A percentile compares a stretch with the other conserved stretches of the same genome.
phyloP scores from a whole-genome alignment of 30 jellyfish, hydroid and myxozoan species.

The Mastigias papua region DNA sequence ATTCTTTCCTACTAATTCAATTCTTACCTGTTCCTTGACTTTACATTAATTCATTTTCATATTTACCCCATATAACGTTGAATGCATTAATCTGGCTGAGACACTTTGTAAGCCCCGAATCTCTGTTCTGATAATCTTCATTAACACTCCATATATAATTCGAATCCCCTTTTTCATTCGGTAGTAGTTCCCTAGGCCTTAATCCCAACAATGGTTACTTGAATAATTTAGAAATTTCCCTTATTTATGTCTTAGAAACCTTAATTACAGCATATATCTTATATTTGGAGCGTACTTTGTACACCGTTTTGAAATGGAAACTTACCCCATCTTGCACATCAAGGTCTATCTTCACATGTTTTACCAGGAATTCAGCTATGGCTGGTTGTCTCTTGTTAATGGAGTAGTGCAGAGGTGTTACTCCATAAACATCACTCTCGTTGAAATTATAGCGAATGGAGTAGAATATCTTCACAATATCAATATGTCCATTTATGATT shows the following conservation, averaged over 20 bases:
- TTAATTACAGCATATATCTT: too few relatives aligned
- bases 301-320: too few relatives aligned
- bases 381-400: conserved; percentile 13
- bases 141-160: background rate
- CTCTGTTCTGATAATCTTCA: background rate
- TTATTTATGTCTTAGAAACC: too few relatives aligned
- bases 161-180: background rate
- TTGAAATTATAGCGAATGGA: too few relatives aligned
- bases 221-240: too few relatives aligned
- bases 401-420: conserved; percentile 23
- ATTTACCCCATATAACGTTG: background rate
- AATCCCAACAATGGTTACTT: too few relatives aligned
- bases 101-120: background rate
- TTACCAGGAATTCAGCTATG: conserved; percentile 1
- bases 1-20: too few relatives aligned
- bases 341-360: background rate
- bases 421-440: too few relatives aligned
- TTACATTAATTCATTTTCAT: background rate
- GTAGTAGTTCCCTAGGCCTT: too few relatives aligned
- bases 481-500: conserved; percentile 13
- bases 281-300: too few relatives aligned
- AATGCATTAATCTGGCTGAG: background rate
- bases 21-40: background rate
- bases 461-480: too few relatives aligned
- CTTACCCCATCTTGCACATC: background rate